Conservation (phyloP, 2,888 invertebrate species). For the Andrena flavipes region DNA sequence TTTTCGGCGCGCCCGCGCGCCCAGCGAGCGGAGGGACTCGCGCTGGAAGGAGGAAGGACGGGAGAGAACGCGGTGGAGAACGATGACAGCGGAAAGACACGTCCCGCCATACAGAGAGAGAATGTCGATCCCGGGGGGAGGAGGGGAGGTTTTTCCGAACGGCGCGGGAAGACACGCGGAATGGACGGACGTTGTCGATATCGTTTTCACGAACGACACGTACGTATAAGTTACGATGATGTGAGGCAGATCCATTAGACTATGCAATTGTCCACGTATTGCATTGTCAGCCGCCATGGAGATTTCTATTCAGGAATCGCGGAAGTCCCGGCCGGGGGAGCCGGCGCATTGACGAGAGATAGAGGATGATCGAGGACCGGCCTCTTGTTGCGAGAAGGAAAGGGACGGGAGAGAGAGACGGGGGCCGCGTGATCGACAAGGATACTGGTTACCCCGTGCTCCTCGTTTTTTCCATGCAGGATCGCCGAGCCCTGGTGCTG, state of each 20-base stretch:
- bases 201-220: slow-evolving; percentile 73
- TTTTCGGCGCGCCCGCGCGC: slow-evolving; percentile 40
- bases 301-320: slow-evolving; percentile 73
- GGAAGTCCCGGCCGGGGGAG: slow-evolving; percentile 63
- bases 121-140: slow-evolving; percentile 66
- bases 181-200: slow-evolving; percentile 73
- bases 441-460: slow-evolving; percentile 55
- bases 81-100: slow-evolving; percentile 72
- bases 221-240: slow-evolving; percentile 74
- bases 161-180: slow-evolving; percentile 70
- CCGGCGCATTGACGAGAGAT: slow-evolving; percentile 70
- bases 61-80: slow-evolving; percentile 63
- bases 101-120: slow-evolving; percentile 61
- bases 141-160: slow-evolving; percentile 57
- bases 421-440: slow-evolving; percentile 38
- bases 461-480: slow-evolving; percentile 39
- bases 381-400: slow-evolving; percentile 71
- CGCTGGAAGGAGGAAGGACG: slow-evolving; percentile 64
- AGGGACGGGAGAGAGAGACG: slow-evolving; percentile 62
- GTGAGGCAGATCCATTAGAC: slow-evolving; percentile 74
- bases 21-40: not conserved
- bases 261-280: slow-evolving; percentile 74
- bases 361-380: slow-evolving; percentile 72
- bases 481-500: slow-evolving; percentile 25
- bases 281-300: slow-evolving; percentile 71